Evolutionary conservation across 2,888 invertebrate species (phyloP).

Genomic region (Nasonovia ribisnigri): DNA sequence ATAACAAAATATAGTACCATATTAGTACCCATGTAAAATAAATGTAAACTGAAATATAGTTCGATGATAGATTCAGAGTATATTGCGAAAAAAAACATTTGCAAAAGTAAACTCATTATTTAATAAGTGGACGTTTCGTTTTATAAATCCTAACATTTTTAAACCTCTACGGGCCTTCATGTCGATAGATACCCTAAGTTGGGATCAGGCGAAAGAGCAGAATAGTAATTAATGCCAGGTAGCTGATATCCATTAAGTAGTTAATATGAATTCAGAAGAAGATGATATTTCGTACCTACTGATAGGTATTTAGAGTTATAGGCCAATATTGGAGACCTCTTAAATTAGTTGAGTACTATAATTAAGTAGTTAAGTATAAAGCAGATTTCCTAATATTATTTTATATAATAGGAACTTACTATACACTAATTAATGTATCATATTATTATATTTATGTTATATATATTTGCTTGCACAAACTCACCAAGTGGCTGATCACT

Average conservation of each 20-base stretch:
- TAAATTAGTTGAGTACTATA: not conserved
- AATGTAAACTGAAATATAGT: not conserved
- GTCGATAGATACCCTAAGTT: not conserved
- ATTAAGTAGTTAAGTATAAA: not conserved
- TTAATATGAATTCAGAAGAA: not conserved
- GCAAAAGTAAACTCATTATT: not conserved
- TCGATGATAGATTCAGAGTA: not conserved
- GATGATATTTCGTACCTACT: not conserved
- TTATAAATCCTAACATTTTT: not conserved
- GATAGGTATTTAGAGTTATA: not conserved
- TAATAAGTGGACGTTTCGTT: not conserved
- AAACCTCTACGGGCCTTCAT: not conserved
- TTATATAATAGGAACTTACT: not conserved
- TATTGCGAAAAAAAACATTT: not conserved
- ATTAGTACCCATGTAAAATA: too few relatives aligned
- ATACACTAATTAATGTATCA: not conserved
- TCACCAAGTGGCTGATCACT: conserved; percentile 59
- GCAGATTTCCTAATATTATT: not conserved
- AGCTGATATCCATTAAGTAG: not conserved
- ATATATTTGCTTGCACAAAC: not conserved
- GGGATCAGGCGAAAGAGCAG: not conserved
- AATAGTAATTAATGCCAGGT: not conserved
- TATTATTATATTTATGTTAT: not conserved
- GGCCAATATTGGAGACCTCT: not conserved
- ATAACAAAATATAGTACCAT: not conserved